Conservation (phyloP, 2,797 vertebrate species). For the Alectoris magna region DNA sequence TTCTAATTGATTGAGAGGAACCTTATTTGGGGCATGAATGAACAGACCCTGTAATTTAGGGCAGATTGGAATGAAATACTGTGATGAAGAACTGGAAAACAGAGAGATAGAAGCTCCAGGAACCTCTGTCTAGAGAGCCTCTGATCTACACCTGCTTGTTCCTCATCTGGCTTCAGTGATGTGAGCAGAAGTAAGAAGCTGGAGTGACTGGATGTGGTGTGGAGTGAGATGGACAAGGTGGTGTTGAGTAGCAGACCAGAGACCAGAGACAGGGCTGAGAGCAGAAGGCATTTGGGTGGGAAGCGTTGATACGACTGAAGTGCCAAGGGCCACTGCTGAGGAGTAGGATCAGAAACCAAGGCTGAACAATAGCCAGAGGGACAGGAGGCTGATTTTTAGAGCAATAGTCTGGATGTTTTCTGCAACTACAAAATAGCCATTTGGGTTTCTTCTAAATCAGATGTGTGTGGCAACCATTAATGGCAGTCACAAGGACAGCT, state of each 20-base stretch:
- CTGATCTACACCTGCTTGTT: neutral
- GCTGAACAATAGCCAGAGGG: neutral
- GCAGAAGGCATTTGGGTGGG: neutral
- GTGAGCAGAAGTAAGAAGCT: neutral
- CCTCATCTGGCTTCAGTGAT: neutral
- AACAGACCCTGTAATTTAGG: neutral
- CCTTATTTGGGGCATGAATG: neutral
- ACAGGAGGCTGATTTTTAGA: neutral
- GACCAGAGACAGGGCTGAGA: neutral
- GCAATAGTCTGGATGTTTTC: neutral
- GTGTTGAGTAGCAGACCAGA: neutral
- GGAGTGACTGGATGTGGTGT: rapidly evolving
- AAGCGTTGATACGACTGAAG: neutral
- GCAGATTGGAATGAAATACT: neutral
- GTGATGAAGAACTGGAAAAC: neutral
- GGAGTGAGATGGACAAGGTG: neutral
- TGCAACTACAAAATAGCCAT: neutral
- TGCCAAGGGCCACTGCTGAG: neutral
- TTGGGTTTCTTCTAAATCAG: neutral
- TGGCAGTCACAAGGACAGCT: neutral
- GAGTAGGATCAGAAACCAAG: neutral
- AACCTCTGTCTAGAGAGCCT: too few species aligned
- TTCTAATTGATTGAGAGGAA: neutral
- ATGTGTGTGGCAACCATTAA: neutral
- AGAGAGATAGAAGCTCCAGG: neutral